A percentile compares a stretch with the other conserved stretches of the same genome.
These are phyloP conservation scores for Micronycteris hirsuta DNA, from an alignment of 2,113 vertebrate species.

Conservation along the genomic window DNA sequence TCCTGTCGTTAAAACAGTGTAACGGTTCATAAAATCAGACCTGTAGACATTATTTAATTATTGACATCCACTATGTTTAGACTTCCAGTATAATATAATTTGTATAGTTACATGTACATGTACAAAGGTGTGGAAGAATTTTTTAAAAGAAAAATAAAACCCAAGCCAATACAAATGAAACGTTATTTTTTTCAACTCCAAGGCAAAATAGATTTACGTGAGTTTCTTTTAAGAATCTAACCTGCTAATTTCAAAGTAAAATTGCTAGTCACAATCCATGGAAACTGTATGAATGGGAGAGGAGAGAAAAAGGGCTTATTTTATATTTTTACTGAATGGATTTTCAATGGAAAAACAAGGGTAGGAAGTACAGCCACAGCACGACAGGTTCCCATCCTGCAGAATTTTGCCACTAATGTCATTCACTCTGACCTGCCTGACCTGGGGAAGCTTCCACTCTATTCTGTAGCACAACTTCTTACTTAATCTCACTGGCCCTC, in stretches of 20 bases:
- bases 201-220: not conserved
- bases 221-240: conserved; percentile 32
- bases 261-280: not conserved
- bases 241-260: conserved; percentile 25
- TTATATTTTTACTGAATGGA: not conserved
- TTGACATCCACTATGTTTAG: not conserved
- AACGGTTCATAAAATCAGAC: not conserved
- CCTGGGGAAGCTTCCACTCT: not conserved
- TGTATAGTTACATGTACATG: not conserved
- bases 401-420: not conserved
- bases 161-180: not conserved
- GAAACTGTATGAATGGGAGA: not conserved
- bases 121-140: not conserved
- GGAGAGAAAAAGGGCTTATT: not conserved
- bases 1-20: not conserved
- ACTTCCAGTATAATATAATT: not conserved
- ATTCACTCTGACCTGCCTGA: not conserved
- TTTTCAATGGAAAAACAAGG: not conserved
- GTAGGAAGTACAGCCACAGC: not conserved
- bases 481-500: not conserved
- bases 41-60: not conserved
- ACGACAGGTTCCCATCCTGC: not conserved
- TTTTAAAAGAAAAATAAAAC: not conserved
- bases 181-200: not conserved
- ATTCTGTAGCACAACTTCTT: not conserved